A percentile compares a stretch with the other conserved stretches of the same genome.
phyloP scores from a whole-genome alignment of 2,888 invertebrate species.

The Steromphala cineraria region DNA sequence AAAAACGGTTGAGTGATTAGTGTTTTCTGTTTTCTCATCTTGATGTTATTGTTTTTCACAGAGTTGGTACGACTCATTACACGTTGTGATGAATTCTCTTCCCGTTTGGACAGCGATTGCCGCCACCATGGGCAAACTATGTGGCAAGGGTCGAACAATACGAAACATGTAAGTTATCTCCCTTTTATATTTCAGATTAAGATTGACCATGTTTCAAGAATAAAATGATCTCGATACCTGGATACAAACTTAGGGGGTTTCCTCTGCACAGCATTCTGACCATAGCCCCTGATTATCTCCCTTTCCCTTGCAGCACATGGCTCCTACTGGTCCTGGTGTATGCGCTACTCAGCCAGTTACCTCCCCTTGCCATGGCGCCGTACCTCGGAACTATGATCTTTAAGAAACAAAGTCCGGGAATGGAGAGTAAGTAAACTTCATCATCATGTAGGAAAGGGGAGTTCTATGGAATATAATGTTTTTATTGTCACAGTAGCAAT shows the following conservation, averaged over 20 bases:
- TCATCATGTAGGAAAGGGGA: too few relatives aligned
- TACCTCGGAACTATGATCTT: constrained; percentile 60
- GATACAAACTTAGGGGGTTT: too few relatives aligned
- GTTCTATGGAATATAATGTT: too few relatives aligned
- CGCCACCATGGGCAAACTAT: constrained; percentile 66
- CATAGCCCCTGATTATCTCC: background rate
- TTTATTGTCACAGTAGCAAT: too few relatives aligned
- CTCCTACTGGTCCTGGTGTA: constrained; percentile 55
- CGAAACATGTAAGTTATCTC: constrained; percentile 59
- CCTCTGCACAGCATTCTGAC: too few relatives aligned
- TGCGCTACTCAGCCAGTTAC: constrained; percentile 58
- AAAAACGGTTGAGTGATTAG: too few relatives aligned
- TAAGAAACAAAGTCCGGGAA: constrained; percentile 22
- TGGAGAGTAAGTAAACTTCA: constrained; percentile 27
- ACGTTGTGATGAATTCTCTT: constrained; percentile 56
- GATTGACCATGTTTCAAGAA: background rate
- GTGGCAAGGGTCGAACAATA: constrained; percentile 58
- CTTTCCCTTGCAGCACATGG: constrained; percentile 53
- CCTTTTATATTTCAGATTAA: background rate
- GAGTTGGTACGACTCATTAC: constrained; percentile 60
- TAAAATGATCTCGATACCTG: too few relatives aligned
- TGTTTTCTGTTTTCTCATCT: too few relatives aligned
- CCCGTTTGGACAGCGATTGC: constrained; percentile 66
- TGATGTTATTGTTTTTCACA: background rate
- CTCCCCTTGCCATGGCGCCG: constrained; percentile 66